Evolutionary conservation across 2,797 vertebrate species (phyloP).

Genomic region (Eremophila alpestris): DNA sequence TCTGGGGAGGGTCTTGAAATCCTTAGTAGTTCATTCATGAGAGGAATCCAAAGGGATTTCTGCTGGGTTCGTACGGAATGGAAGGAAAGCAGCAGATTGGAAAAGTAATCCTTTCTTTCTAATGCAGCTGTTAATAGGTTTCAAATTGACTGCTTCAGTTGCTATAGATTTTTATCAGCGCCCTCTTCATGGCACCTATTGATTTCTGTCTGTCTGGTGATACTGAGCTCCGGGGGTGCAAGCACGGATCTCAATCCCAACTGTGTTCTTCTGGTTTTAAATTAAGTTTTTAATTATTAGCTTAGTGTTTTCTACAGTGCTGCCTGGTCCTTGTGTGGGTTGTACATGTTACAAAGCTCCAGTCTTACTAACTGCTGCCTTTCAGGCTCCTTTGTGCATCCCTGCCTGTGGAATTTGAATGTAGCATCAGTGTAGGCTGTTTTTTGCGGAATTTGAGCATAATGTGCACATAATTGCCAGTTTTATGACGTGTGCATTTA

Average conservation of each 20-base stretch:
- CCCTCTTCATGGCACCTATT: constrained; percentile 29
- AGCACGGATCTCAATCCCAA: not conserved
- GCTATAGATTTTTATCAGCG: constrained; percentile 35
- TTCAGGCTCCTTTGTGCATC: constrained; percentile 2
- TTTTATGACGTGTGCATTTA: not conserved
- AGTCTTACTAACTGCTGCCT: not conserved
- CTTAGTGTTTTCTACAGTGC: not conserved
- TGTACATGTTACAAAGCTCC: not conserved
- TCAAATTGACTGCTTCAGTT: constrained; percentile 9
- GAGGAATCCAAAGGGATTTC: not conserved
- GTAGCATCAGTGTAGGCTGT: not conserved
- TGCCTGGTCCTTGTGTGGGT: not conserved
- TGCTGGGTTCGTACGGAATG: not conserved
- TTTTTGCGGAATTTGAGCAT: not conserved
- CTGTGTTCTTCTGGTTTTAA: not conserved
- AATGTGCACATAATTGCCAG: not conserved
- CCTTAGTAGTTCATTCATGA: not conserved
- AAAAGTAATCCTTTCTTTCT: not conserved
- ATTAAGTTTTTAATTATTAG: constrained; percentile 25
- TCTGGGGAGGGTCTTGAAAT: not conserved
- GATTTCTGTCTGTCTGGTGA: constrained; percentile 23
- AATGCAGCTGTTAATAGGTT: constrained; percentile 40
- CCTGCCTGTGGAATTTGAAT: constrained; percentile 1
- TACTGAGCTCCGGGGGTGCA: not conserved
- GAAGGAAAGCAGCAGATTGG: not conserved